These are phyloP conservation scores for Zaprionus gabonicus DNA, from an alignment of 1,140 invertebrate species.

Conservation along the genomic window DNA sequence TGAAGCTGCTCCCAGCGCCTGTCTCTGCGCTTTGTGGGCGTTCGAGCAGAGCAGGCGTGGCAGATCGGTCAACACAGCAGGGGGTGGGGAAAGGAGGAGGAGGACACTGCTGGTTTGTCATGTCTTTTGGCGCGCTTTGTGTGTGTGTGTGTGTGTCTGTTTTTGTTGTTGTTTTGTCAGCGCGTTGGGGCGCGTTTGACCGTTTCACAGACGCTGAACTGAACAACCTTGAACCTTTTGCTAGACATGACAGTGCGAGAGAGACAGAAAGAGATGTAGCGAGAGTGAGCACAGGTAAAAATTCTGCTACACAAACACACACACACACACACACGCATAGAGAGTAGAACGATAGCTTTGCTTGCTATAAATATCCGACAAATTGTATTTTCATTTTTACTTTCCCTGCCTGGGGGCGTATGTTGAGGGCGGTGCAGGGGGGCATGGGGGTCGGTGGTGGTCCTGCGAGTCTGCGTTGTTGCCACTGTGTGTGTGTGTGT, in stretches of 20 bases:
- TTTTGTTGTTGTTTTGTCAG: slow-evolving; percentile 30
- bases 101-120: background rate
- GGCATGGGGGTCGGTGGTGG: background rate
- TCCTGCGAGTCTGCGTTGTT: slow-evolving; percentile 10
- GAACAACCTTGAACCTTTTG: slow-evolving; percentile 58
- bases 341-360: background rate
- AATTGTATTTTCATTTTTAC: slow-evolving; percentile 30
- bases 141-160: background rate
- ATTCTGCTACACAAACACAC: slow-evolving; percentile 4
- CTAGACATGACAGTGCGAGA: slow-evolving; percentile 12
- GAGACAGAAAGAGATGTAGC: background rate
- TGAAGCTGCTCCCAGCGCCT: slow-evolving; percentile 22
- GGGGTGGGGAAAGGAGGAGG: background rate
- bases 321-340: background rate
- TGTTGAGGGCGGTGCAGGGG: background rate
- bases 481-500: background rate
- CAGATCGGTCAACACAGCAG: no score
- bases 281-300: slow-evolving; percentile 35
- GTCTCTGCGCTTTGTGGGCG: background rate
- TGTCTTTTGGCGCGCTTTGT: slow-evolving; percentile 41
- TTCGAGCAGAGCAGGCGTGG: background rate
- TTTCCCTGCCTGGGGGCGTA: background rate
- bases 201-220: slow-evolving; percentile 44
- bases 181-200: slow-evolving; percentile 31
- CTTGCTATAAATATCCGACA: slow-evolving; percentile 37